A percentile compares a stretch with the other conserved stretches of the same genome.
phyloP scores from a whole-genome alignment of 2,113 vertebrate genomes.

The Erinaceus europaeus region DNA sequence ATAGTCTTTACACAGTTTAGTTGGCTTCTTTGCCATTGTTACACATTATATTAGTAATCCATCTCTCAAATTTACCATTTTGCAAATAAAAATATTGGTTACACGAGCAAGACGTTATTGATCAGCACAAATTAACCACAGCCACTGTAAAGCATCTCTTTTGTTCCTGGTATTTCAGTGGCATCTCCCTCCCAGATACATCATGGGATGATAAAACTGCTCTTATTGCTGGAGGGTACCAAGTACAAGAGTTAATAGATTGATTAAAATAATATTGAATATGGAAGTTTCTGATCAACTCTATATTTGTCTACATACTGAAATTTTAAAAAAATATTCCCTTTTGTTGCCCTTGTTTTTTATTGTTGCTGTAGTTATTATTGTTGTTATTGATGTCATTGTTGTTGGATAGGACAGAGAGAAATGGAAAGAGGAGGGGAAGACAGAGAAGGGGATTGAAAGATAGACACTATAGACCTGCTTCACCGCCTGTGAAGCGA shows the following conservation, averaged over 20 bases:
- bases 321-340: too few species aligned
- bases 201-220: slow-evolving; percentile 41
- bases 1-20: background rate
- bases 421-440: too few species aligned
- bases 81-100: slow-evolving; percentile 55
- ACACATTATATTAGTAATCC: background rate
- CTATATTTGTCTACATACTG: background rate
- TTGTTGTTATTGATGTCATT: too few species aligned
- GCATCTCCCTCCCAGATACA: slow-evolving; percentile 24
- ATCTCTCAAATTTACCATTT: slow-evolving; percentile 34
- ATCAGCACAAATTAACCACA: slow-evolving; percentile 45
- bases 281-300: background rate
- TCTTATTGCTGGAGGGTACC: slow-evolving; percentile 35
- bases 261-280: slow-evolving; percentile 53
- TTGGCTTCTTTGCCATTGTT: slow-evolving; percentile 11
- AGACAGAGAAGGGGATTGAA: too few species aligned
- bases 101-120: slow-evolving; percentile 34
- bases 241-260: slow-evolving; percentile 43
- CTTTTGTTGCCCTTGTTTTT: too few species aligned
- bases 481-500: too few species aligned
- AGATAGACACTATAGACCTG: too few species aligned
- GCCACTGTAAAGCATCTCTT: slow-evolving; percentile 19
- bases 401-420: too few species aligned
- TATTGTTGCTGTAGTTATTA: too few species aligned
- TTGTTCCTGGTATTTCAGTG: slow-evolving; percentile 32